phyloP scores from a whole-genome alignment of 1,140 invertebrate genomes.

The Berghia stephanieae region DNA sequence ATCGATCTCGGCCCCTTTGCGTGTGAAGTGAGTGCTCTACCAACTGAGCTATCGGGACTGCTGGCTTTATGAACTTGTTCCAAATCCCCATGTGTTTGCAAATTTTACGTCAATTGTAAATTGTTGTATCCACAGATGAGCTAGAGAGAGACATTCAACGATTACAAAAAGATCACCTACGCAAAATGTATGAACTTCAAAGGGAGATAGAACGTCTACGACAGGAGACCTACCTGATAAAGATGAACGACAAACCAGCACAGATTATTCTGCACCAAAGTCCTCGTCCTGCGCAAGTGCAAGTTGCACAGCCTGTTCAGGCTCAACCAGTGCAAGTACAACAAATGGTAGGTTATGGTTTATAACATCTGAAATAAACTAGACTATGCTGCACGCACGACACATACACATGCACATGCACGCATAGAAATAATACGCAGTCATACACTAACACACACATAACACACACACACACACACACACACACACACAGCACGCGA shows the following conservation, averaged over 20 bases:
- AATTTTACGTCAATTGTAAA: too few species aligned
- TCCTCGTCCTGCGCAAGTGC: constrained; percentile 21
- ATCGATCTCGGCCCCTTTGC: too few species aligned
- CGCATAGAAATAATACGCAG: background rate
- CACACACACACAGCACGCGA: too few species aligned
- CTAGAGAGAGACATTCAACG: constrained; percentile 54
- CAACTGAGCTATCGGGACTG: too few species aligned
- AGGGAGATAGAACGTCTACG: constrained; percentile 55
- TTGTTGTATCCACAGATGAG: too few species aligned
- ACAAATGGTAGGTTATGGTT: background rate
- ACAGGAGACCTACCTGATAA: constrained; percentile 41
- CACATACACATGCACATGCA: too few species aligned
- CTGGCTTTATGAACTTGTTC: too few species aligned
- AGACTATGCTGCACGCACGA: too few species aligned
- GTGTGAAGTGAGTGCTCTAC: too few species aligned
- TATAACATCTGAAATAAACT: too few species aligned
- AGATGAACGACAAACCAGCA: constrained; percentile 33
- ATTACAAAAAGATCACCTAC: constrained; percentile 54
- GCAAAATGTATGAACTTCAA: constrained; percentile 58
- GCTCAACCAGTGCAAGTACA: constrained; percentile 19
- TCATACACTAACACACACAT: background rate
- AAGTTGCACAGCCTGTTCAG: constrained; percentile 27
- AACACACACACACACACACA: background rate
- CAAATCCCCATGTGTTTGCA: too few species aligned
- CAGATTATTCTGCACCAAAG: constrained; percentile 40